Conservation (phyloP, 1,140 invertebrate genomes). For the Chrysopa pallens region DNA sequence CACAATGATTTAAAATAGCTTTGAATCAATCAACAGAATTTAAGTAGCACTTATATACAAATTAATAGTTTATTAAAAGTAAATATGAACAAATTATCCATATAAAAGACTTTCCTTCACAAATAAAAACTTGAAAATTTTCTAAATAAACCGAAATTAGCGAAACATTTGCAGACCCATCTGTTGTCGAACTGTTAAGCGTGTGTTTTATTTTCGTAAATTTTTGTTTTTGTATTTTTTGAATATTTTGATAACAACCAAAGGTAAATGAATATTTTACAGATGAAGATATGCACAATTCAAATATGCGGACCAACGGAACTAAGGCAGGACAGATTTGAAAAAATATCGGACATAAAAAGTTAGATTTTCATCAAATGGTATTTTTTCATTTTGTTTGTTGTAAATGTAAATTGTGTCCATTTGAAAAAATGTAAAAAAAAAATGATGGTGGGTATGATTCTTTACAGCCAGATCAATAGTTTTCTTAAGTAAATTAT, state of each 20-base stretch:
- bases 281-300: constrained; percentile 4
- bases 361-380: neutral
- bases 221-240: neutral
- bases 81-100: too few relatives aligned
- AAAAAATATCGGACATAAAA: neutral
- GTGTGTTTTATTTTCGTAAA: too few relatives aligned
- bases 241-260: neutral
- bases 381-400: neutral
- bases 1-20: too few relatives aligned
- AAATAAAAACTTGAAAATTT: too few relatives aligned
- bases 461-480: neutral
- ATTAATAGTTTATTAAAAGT: too few relatives aligned
- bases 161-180: neutral
- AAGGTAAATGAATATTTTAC: constrained; percentile 1
- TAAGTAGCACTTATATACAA: too few relatives aligned
- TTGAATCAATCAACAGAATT: too few relatives aligned
- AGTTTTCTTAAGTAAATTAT: neutral
- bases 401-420: neutral
- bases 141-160: too few relatives aligned
- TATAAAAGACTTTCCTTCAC: too few relatives aligned
- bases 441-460: neutral
- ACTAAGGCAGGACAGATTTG: constrained; percentile 2
- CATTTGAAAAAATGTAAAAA: neutral
- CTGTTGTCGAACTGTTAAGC: neutral
- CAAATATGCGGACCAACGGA: constrained; percentile 6